Evolutionary conservation across 2,888 invertebrate genomes (phyloP).

Genomic region (Anthrax anthrax): DNA sequence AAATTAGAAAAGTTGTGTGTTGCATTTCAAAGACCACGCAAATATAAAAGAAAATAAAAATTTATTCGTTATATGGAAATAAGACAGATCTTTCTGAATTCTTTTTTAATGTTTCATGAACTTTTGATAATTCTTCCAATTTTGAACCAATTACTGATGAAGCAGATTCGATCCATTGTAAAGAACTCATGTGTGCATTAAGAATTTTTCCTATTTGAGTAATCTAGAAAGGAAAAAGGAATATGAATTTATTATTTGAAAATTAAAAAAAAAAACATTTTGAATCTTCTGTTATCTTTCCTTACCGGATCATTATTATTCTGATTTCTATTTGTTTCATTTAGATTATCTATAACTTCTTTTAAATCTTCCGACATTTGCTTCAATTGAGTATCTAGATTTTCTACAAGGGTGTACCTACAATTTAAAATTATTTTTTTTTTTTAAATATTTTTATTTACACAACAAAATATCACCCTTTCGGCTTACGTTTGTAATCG

Average conservation of each 20-base stretch:
- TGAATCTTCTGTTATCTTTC: not conserved
- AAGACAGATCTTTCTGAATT: conserved; percentile 59
- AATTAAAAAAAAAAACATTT: not conserved
- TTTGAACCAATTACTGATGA: conserved; percentile 62
- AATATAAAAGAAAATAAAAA: too few relatives aligned
- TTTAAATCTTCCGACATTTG: conserved; percentile 92
- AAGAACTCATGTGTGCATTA: conserved; percentile 90
- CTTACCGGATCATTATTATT: conserved; percentile 76
- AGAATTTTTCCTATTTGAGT: conserved; percentile 85
- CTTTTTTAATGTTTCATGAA: conserved; percentile 59
- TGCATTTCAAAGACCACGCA: too few relatives aligned
- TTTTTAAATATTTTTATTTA: not conserved
- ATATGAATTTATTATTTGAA: conserved; percentile 1
- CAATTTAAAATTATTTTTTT: conserved; percentile 14
- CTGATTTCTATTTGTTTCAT: conserved; percentile 70
- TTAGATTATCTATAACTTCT: conserved; percentile 87
- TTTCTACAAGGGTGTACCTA: conserved; percentile 79
- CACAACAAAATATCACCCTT: not conserved
- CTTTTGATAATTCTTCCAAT: conserved; percentile 66
- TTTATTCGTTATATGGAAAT: conserved; percentile 37
- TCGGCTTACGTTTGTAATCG: conserved; percentile 71
- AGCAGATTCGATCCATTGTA: conserved; percentile 87
- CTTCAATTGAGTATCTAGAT: conserved; percentile 78
- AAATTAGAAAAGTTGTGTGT: too few relatives aligned
- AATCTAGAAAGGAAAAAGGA: conserved; percentile 43